Conservation (phyloP, 2,888 invertebrate species). For the Hydrotaea diabolus region DNA sequence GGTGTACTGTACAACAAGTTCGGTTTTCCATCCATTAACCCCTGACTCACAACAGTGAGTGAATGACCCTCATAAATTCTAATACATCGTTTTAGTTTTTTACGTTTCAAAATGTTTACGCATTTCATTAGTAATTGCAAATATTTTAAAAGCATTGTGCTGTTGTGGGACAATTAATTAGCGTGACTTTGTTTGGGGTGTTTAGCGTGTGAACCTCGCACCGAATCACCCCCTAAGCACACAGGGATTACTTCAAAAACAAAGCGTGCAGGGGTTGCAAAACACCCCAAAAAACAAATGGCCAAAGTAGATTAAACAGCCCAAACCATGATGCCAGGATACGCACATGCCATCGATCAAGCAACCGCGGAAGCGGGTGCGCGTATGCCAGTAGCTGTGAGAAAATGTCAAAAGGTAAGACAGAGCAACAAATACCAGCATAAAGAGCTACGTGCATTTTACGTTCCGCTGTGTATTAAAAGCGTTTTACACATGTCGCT, state of each 20-base stretch:
- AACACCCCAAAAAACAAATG: not conserved
- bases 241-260: not conserved
- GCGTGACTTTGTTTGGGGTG: not conserved
- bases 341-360: not conserved
- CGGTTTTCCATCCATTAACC: not conserved
- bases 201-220: slow-evolving; percentile 22
- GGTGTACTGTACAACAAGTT: not conserved
- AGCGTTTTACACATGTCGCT: not conserved
- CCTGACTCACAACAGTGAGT: not conserved
- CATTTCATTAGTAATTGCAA: slow-evolving; percentile 6
- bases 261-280: not conserved
- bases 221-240: not conserved
- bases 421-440: not conserved
- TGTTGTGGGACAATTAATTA: slow-evolving; percentile 7
- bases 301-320: not conserved
- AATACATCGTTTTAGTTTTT: not conserved
- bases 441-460: not conserved
- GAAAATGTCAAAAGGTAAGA: no score
- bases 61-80: slow-evolving; percentile 17
- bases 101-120: not conserved
- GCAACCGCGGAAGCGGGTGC: not conserved
- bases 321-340: slow-evolving; percentile 5
- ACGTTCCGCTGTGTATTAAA: not conserved
- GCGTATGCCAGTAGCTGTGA: not conserved
- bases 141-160: not conserved